Conservation (phyloP, 35 echinoderm and acorn worm genomes). For the Patiria miniata region DNA sequence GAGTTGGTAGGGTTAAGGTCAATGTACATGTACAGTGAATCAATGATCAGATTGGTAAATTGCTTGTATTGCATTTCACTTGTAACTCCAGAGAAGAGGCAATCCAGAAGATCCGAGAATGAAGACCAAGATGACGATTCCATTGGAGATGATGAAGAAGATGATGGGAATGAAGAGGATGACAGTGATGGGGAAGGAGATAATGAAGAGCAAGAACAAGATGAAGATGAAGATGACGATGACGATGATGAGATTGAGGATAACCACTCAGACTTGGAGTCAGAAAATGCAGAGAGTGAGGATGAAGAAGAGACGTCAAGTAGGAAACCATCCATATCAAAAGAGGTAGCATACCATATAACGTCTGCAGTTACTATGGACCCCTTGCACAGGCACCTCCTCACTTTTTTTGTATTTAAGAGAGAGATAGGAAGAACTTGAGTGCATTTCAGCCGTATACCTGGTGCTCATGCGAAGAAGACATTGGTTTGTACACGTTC, state of each 20-base stretch:
- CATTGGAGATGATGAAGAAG: constrained; percentile 48
- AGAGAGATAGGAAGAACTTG: too few relatives aligned
- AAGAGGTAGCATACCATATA: background rate
- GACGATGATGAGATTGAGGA: constrained; percentile 50
- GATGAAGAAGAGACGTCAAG: constrained; percentile 21
- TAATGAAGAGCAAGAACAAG: constrained; percentile 17
- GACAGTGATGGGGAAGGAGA: constrained; percentile 27
- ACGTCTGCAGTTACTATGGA: too few relatives aligned
- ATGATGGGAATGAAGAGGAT: constrained; percentile 28
- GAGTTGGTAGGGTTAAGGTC: too few relatives aligned
- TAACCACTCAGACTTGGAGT: constrained; percentile 31
- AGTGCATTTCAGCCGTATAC: too few relatives aligned
- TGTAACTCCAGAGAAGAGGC: too few relatives aligned
- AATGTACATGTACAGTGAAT: too few relatives aligned
- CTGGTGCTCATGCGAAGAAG: too few relatives aligned
- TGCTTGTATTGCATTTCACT: too few relatives aligned
- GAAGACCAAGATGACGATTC: constrained; percentile 35
- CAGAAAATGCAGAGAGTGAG: background rate
- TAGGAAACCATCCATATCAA: constrained; percentile 18
- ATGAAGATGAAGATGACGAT: constrained; percentile 52
- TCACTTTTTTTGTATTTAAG: too few relatives aligned
- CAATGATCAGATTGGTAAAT: too few relatives aligned
- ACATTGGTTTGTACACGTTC: too few relatives aligned
- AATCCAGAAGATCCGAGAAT: background rate
- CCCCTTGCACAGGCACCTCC: too few relatives aligned